A percentile compares a stretch with the other conserved stretches of the same genome.
Evolutionary conservation across 2,888 invertebrate species (phyloP).

Genomic region (Eupelmus urozonus): DNA sequence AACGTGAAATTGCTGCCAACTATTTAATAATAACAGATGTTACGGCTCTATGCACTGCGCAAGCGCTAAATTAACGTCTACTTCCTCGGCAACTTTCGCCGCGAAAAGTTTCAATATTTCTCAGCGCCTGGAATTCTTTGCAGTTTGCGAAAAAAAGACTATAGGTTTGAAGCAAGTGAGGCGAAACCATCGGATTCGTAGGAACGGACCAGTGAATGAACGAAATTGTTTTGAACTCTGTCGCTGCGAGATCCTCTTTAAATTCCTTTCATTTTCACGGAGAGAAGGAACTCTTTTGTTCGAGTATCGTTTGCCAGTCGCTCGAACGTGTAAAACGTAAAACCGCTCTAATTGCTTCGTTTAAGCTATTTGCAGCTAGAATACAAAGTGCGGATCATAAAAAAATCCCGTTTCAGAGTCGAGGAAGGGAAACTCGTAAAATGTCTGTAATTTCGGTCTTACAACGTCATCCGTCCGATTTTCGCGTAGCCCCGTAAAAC

Average conservation of each 20-base stretch:
- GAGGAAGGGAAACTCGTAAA: constrained; percentile 1
- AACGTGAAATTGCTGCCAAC: constrained; percentile 29
- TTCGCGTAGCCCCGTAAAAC: background rate
- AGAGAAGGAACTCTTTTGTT: too few species aligned
- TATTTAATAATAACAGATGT: constrained; percentile 30
- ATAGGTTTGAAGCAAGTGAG: too few species aligned
- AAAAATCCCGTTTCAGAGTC: background rate
- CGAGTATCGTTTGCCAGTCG: too few species aligned
- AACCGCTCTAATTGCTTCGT: constrained; percentile 21
- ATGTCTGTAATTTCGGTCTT: constrained; percentile 8
- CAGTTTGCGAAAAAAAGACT: too few species aligned
- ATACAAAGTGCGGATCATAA: constrained; percentile 1
- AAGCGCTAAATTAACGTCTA: too few species aligned
- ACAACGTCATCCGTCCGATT: constrained; percentile 22
- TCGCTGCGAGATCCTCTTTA: too few species aligned
- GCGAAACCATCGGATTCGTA: too few species aligned
- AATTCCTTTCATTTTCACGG: background rate
- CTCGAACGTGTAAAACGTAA: background rate
- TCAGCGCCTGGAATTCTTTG: background rate
- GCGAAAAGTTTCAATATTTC: background rate
- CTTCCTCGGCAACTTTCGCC: too few species aligned
- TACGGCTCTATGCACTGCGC: background rate
- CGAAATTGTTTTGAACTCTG: constrained; percentile 2
- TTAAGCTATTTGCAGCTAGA: background rate
- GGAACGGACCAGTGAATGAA: too few species aligned